A percentile compares a stretch with the other conserved stretches of the same genome.
phyloP scores from a whole-genome alignment of 2,888 invertebrate genomes.

The Spodoptera picta region DNA sequence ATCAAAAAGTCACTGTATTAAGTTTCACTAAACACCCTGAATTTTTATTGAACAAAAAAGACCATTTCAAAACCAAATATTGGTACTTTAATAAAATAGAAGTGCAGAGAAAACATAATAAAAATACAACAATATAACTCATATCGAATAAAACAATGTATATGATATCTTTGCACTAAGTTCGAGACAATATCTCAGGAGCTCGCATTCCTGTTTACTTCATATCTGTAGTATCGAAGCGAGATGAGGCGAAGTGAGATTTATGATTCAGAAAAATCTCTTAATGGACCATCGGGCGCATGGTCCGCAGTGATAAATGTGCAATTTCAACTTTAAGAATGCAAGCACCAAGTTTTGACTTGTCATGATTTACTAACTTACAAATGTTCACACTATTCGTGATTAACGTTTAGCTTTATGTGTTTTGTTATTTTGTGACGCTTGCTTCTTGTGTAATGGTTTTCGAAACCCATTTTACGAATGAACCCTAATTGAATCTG shows the following conservation, averaged over 20 bases:
- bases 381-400: slow-evolving; percentile 70
- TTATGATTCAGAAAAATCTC: slow-evolving; percentile 88
- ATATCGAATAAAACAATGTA: slow-evolving; percentile 50
- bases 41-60: not conserved
- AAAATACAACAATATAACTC: slow-evolving; percentile 39
- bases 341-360: slow-evolving; percentile 86
- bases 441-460: slow-evolving; percentile 2
- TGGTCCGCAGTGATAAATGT: slow-evolving; percentile 86
- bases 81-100: slow-evolving; percentile 2
- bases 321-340: slow-evolving; percentile 87
- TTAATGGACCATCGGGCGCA: slow-evolving; percentile 86
- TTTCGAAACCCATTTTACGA: slow-evolving; percentile 1
- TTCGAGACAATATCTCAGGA: slow-evolving; percentile 61
- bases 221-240: slow-evolving; percentile 82
- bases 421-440: slow-evolving; percentile 36
- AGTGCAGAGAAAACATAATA: slow-evolving; percentile 19
- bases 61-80: no score
- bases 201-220: slow-evolving; percentile 74
- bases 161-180: slow-evolving; percentile 53
- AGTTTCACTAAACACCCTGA: no score
- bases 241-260: slow-evolving; percentile 87
- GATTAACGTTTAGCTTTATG: slow-evolving; percentile 66
- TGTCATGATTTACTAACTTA: slow-evolving; percentile 82
- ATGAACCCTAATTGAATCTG: slow-evolving; percentile 21
- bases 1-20: not conserved